These are phyloP conservation scores for Luperina nickerlii DNA, from an alignment of 2,888 invertebrate species.

Conservation along the genomic window DNA sequence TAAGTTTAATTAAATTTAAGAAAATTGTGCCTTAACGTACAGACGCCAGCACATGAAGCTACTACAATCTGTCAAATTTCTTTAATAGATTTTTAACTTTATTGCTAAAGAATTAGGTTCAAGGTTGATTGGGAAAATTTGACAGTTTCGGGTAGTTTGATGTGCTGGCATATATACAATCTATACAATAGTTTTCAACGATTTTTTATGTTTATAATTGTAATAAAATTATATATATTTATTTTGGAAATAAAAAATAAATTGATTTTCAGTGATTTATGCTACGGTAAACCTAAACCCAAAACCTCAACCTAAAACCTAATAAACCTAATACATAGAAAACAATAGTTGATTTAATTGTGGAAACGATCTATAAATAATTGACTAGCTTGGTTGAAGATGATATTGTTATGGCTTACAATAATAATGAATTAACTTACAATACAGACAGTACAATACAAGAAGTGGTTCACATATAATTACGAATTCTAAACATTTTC, in stretches of 20 bases:
- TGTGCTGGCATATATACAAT: background rate
- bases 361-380: background rate
- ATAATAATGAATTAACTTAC: too few relatives aligned
- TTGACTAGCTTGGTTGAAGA: background rate
- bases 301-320: too few relatives aligned
- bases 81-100: too few relatives aligned
- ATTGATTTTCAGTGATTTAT: constrained; percentile 19
- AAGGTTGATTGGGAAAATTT: too few relatives aligned
- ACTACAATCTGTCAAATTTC: too few relatives aligned
- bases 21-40: constrained; percentile 21
- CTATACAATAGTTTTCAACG: constrained; percentile 32
- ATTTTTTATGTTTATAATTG: constrained; percentile 12
- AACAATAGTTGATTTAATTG: background rate
- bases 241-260: constrained; percentile 50
- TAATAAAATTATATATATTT: constrained; percentile 21
- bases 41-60: too few relatives aligned
- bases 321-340: background rate
- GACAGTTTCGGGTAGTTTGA: too few relatives aligned
- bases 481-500: background rate
- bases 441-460: background rate
- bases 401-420: background rate
- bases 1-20: constrained; percentile 37
- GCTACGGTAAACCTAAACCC: background rate
- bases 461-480: background rate
- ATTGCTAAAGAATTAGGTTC: too few relatives aligned